phyloP scores from a whole-genome alignment of 1,140 invertebrate genomes.

The Apis dorsata region DNA sequence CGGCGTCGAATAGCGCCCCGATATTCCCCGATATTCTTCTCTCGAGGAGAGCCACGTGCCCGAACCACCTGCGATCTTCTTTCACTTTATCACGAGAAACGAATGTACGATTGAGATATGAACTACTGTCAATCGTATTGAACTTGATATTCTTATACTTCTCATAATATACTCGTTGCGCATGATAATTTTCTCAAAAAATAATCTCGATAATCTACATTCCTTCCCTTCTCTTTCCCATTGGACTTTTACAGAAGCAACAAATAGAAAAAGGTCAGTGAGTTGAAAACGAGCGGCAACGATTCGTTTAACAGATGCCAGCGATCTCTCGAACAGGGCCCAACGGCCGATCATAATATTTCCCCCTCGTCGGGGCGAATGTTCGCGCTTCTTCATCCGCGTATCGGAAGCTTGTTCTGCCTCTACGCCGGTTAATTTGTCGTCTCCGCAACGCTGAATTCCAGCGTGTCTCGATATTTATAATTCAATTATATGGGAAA shows the following conservation, averaged over 20 bases:
- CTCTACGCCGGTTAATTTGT: conserved; percentile 39
- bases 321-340: conserved; percentile 34
- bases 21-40: no score
- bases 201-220: no score
- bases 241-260: not conserved
- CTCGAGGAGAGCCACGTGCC: no score
- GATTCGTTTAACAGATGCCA: conserved; percentile 43
- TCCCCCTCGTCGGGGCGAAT: conserved; percentile 34
- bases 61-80: no score
- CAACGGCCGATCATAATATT: conserved; percentile 21
- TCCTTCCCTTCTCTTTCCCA: no score
- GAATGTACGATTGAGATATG: no score
- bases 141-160: no score
- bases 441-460: not conserved
- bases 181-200: no score
- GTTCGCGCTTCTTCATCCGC: conserved; percentile 35
- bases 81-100: no score
- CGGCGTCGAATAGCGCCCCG: conserved; percentile 33
- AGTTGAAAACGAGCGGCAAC: not conserved
- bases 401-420: conserved; percentile 52
- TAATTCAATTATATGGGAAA: conserved; percentile 64
- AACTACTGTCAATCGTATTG: no score
- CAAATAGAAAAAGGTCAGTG: not conserved
- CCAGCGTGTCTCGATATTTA: conserved; percentile 44
- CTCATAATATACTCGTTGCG: no score